Percentiles rank a stretch among this genome's conserved stretches.
phyloP scores from a whole-genome alignment of 64 coral and sea anemone genomes.

The Montipora foliosa region DNA sequence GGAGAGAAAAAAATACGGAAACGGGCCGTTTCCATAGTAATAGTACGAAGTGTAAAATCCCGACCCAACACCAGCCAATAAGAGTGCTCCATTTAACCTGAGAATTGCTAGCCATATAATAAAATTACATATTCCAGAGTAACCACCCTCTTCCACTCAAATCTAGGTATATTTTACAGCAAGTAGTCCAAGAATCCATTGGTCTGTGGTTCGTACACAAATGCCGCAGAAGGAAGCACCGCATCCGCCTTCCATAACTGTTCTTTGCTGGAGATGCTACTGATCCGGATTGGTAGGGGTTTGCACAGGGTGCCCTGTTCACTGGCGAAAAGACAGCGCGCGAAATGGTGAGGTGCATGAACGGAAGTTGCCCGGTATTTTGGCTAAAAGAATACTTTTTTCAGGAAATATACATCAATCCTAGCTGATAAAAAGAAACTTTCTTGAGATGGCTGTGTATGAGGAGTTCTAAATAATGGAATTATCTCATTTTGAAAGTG shows the following conservation, averaged over 20 bases:
- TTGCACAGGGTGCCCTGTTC: slow-evolving; percentile 37
- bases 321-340: slow-evolving; percentile 37
- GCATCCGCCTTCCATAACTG: slow-evolving; percentile 59
- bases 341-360: slow-evolving; percentile 42
- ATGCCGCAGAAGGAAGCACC: slow-evolving; percentile 40
- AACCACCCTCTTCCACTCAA: neutral
- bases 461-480: too few relatives aligned
- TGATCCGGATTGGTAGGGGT: slow-evolving; percentile 27
- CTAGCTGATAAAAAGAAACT: neutral
- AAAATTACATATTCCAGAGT: neutral
- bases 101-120: too few relatives aligned
- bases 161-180: slow-evolving; percentile 64
- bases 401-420: slow-evolving; percentile 36
- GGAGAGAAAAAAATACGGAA: too few relatives aligned
- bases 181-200: slow-evolving; percentile 64
- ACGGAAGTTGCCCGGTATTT: slow-evolving; percentile 26
- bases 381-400: slow-evolving; percentile 36
- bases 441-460: too few relatives aligned
- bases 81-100: too few relatives aligned
- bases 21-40: too few relatives aligned
- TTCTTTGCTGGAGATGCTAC: slow-evolving; percentile 55
- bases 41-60: too few relatives aligned
- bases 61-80: too few relatives aligned
- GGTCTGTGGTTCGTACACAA: slow-evolving; percentile 47
- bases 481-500: too few relatives aligned